Conservation (phyloP, 2,797 vertebrate species). For the Danio aesculapii region DNA sequence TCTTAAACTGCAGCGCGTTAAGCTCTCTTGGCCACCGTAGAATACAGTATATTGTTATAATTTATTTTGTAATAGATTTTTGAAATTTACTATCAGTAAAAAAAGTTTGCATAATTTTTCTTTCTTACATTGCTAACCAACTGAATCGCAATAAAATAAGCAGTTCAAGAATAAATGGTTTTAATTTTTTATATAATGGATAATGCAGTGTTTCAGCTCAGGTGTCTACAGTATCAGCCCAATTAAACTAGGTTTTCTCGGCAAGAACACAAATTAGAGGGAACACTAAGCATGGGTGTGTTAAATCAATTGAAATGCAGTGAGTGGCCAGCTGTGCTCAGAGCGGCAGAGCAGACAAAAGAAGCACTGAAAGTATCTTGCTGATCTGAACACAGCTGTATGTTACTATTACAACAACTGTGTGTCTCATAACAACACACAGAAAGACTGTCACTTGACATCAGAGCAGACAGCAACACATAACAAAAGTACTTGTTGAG, state of each 20-base stretch:
- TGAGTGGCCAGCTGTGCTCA: background rate
- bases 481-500: background rate
- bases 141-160: background rate
- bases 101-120: no score
- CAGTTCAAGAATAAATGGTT: background rate
- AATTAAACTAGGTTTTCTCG: background rate
- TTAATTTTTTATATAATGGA: background rate
- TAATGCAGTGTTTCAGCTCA: background rate
- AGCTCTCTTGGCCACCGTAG: no score
- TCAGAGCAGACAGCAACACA: background rate
- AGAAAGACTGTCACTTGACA: background rate
- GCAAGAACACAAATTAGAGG: background rate
- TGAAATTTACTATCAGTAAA: no score
- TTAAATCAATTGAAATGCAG: slow-evolving; percentile 26
- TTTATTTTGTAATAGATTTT: no score
- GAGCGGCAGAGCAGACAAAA: background rate
- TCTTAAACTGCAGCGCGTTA: no score
- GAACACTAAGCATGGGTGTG: slow-evolving; percentile 4
- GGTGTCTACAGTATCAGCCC: background rate
- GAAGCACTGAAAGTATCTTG: background rate
- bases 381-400: slow-evolving; percentile 19
- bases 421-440: background rate
- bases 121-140: no score
- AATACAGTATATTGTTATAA: no score
- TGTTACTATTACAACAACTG: background rate